Evolutionary conservation across 2,888 invertebrate species (phyloP).

Genomic region (Acronicta leporina): DNA sequence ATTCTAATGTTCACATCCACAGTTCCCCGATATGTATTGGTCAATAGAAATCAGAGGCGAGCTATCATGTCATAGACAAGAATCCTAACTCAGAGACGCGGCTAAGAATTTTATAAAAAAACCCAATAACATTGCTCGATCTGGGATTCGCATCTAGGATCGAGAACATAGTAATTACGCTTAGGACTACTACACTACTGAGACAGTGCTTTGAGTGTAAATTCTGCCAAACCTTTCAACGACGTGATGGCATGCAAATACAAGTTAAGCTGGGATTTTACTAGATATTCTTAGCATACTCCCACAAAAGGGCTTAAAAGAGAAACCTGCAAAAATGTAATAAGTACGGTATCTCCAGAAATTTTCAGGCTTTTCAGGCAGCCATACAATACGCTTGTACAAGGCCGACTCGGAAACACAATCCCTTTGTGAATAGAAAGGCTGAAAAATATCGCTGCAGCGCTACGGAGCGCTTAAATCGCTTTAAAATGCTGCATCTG

Average conservation of each 20-base stretch:
- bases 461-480: constrained; percentile 30
- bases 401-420: constrained; percentile 30
- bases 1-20: too few species aligned
- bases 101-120: background rate
- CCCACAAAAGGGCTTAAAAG: constrained; percentile 10
- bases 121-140: background rate
- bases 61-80: too few species aligned
- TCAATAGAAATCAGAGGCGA: too few species aligned
- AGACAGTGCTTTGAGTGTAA: too few species aligned
- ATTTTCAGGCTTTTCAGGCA: constrained; percentile 12
- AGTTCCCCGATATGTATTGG: too few species aligned
- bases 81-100: background rate
- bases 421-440: constrained; percentile 45
- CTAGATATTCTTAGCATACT: constrained; percentile 10
- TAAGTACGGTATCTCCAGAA: constrained; percentile 19
- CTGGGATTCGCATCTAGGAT: background rate
- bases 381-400: constrained; percentile 41
- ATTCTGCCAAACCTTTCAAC: too few species aligned
- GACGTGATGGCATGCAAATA: too few species aligned
- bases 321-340: constrained; percentile 15
- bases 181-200: too few species aligned
- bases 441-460: constrained; percentile 43
- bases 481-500: constrained; percentile 31
- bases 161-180: background rate
- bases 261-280: too few species aligned